phyloP scores from a whole-genome alignment of 64 coral and sea anemone genomes.

The Montipora foliosa region DNA sequence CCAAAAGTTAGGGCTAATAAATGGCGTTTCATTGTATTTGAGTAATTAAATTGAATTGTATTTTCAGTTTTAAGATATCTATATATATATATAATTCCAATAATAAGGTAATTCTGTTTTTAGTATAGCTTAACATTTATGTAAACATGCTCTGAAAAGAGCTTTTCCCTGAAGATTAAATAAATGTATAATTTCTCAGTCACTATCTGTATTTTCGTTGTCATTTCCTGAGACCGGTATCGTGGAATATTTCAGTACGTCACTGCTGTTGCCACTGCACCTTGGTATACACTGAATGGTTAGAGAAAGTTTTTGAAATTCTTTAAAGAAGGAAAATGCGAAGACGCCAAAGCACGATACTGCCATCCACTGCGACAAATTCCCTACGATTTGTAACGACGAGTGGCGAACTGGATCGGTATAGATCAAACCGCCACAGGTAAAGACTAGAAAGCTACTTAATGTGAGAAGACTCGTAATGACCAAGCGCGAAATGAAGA shows the following conservation, averaged over 20 bases:
- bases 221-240: conserved; percentile 4
- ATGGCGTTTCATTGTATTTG: too few relatives aligned
- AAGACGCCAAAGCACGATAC: conserved; percentile 71
- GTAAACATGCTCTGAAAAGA: neutral
- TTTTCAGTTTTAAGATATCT: too few relatives aligned
- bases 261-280: neutral
- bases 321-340: conserved; percentile 68
- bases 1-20: too few relatives aligned
- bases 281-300: conserved; percentile 65
- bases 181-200: neutral
- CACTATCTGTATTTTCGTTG: conserved; percentile 67
- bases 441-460: conserved; percentile 64
- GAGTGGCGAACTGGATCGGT: conserved; percentile 20
- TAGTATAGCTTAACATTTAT: neutral
- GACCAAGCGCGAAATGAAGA: conserved; percentile 64
- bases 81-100: too few relatives aligned
- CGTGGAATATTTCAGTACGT: conserved; percentile 22
- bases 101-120: too few relatives aligned
- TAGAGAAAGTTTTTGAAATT: conserved; percentile 78
- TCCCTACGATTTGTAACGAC: conserved; percentile 60
- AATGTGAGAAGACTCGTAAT: conserved; percentile 55
- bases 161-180: neutral
- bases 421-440: conserved; percentile 55
- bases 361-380: conserved; percentile 73
- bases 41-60: too few relatives aligned